Conservation (phyloP, 2,888 invertebrate genomes). For the Ectemnius cavifrons region DNA sequence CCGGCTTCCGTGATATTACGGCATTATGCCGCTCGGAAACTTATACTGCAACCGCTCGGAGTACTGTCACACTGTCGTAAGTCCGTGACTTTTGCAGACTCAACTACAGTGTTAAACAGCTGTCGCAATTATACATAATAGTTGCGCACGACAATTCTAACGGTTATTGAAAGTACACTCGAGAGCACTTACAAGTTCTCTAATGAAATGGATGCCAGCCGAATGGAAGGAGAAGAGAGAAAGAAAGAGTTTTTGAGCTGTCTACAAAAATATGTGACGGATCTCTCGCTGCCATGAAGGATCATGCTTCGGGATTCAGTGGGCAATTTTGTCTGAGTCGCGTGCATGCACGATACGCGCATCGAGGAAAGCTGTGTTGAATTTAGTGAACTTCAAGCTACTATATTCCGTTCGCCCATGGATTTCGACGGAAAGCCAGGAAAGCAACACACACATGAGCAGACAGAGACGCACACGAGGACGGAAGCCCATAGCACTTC, state of each 20-base stretch:
- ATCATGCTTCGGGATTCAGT: constrained; percentile 25
- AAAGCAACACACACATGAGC: neutral
- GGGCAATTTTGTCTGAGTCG: constrained; percentile 20
- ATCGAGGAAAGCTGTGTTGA: constrained; percentile 29
- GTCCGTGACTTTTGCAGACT: too few relatives aligned
- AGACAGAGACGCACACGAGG: too few relatives aligned
- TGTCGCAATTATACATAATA: too few relatives aligned
- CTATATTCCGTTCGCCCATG: constrained; percentile 20
- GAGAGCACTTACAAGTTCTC: too few relatives aligned
- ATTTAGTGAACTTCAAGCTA: constrained; percentile 37
- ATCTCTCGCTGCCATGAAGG: constrained; percentile 20
- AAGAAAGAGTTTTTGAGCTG: too few relatives aligned
- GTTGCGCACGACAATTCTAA: too few relatives aligned
- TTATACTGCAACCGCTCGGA: neutral
- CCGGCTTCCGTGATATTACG: constrained; percentile 1
- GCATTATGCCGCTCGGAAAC: neutral
- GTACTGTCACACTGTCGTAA: neutral
- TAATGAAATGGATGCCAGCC: too few relatives aligned
- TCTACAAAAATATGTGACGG: too few relatives aligned
- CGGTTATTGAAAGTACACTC: too few relatives aligned
- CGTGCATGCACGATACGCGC: constrained; percentile 29
- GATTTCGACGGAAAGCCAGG: constrained; percentile 22
- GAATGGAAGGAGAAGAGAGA: too few relatives aligned
- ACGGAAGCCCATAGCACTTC: neutral
- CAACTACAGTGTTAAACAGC: too few relatives aligned